Base-by-base conservation (phyloP, 2,888 invertebrate genomes). In the Acanthosepion lycidas region DNA sequence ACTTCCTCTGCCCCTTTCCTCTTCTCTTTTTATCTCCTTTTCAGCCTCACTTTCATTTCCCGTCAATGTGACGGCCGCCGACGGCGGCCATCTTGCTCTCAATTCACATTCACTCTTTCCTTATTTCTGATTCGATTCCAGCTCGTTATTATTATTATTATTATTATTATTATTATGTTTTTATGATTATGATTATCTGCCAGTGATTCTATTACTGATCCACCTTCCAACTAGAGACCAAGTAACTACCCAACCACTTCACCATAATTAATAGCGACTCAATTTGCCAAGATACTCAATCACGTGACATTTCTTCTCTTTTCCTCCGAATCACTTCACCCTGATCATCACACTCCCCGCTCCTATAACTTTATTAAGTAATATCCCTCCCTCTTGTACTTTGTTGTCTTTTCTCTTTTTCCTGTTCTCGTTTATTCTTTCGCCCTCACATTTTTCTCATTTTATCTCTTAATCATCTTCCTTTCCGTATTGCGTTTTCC, bases 181-280 rank as follows among this genome's bases (percentile, higher is more conserved):
- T 78, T 78, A 33, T 78, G n/a, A n/a, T 78, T 33, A 78, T 33
- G 78, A 78, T 78, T 33, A 78, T 78, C 78, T 78, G 78, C 78
- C 78, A 78, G 78, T 33, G n/a, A 59, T 78, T 78, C n/a, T 78
- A 78, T 78, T 78, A 15, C 78, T 78, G 78, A 78, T 78, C 78
- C 78, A 78, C 78, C 78, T 33, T 33, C n/a, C 78, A 78, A 78
- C 6, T 78, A 78, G n/a, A 78, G 28, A 26, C 28, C 28, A 78
- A 78, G 26, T 64, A 78, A 78, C 78, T 33, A 78, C 78, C 78
- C 78, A 33, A 78, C 78, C n/a, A 78, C 78, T 78, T 78, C 78
- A n/a, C 78, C 15, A n/a, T 78, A 78, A 78, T 78, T 78, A 78
- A 78, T 78, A 78, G n/a, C n/a, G 78, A 78, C 78, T 78, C 78